phyloP scores from a whole-genome alignment of 2,888 invertebrate genomes.

The Hydrotaea diabolus region DNA sequence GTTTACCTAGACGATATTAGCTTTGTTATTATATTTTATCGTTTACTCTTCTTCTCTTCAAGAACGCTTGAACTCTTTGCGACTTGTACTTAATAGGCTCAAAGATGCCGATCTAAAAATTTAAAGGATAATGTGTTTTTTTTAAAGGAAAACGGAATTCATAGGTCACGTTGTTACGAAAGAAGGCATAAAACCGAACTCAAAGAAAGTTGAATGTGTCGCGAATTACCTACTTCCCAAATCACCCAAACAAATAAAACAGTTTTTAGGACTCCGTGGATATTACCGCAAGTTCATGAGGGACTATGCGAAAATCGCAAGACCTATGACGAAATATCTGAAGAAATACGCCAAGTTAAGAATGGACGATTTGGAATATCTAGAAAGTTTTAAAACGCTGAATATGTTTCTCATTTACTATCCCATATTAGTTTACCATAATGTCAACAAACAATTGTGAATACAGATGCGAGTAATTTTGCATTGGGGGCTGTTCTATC shows the following conservation, averaged over 20 bases:
- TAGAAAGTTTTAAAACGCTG: constrained; percentile 33
- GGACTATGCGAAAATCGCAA: constrained; percentile 49
- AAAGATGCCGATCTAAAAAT: constrained; percentile 55
- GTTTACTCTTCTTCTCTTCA: constrained; percentile 36
- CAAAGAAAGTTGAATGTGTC: constrained; percentile 56
- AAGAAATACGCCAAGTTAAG: constrained; percentile 43
- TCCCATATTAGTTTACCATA: constrained; percentile 50
- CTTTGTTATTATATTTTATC: no score
- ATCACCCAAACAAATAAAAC: constrained; percentile 54
- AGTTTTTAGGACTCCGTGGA: constrained; percentile 56
- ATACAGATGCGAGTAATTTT: constrained; percentile 8
- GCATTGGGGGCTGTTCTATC: constrained; percentile 45
- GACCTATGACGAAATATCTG: constrained; percentile 49
- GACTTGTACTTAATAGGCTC: constrained; percentile 32
- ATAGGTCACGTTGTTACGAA: constrained; percentile 60
- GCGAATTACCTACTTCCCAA: constrained; percentile 54
- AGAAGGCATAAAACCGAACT: constrained; percentile 58
- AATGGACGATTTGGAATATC: constrained; percentile 27
- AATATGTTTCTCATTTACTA: constrained; percentile 47
- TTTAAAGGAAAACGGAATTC: constrained; percentile 46
- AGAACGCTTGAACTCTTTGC: constrained; percentile 6
- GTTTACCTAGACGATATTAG: constrained; percentile 43
- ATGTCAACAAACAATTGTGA: constrained; percentile 38
- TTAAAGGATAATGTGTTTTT: constrained; percentile 54
- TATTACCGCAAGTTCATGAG: constrained; percentile 59